A percentile compares a stretch with the other conserved stretches of the same genome.
These are phyloP conservation scores for Proales similis DNA, from an alignment of 1,140 invertebrate genomes.

Conservation along the genomic window DNA sequence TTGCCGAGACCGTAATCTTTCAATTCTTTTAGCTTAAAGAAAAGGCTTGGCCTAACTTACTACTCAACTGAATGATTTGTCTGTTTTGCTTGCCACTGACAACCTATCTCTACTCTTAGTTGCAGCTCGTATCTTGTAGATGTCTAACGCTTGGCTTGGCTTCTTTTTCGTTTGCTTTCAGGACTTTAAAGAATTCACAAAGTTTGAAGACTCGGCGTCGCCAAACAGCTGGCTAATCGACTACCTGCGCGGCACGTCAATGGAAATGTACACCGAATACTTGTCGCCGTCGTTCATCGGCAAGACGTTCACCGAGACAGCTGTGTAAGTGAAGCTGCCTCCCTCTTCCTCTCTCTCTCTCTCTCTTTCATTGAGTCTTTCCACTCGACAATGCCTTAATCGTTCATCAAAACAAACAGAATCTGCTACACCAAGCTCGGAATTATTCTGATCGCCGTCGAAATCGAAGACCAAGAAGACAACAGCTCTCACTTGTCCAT, in stretches of 20 bases:
- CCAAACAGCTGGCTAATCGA: constrained; percentile 99
- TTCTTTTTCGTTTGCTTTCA: too few species aligned
- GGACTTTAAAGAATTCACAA: too few species aligned
- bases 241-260: constrained; percentile 98
- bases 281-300: constrained; percentile 97
- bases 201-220: too few species aligned
- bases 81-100: too few species aligned
- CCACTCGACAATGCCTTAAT: constrained; percentile 12
- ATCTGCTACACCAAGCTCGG: constrained; percentile 98
- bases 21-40: too few species aligned
- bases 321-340: constrained; percentile 93
- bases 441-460: constrained; percentile 88
- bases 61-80: too few species aligned
- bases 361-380: constrained; percentile 36
- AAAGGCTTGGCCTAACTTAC: too few species aligned
- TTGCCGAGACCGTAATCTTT: too few species aligned
- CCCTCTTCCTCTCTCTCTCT: too few species aligned
- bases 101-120: too few species aligned
- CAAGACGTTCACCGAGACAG: constrained; percentile 98
- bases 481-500: constrained; percentile 93
- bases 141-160: too few species aligned
- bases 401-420: constrained; percentile 59
- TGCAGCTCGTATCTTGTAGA: too few species aligned
- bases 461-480: constrained; percentile 87
- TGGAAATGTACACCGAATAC: constrained; percentile 99